These are phyloP conservation scores for Chydorus sphaericus DNA, from an alignment of 2,888 invertebrate genomes.

Conservation along the genomic window DNA sequence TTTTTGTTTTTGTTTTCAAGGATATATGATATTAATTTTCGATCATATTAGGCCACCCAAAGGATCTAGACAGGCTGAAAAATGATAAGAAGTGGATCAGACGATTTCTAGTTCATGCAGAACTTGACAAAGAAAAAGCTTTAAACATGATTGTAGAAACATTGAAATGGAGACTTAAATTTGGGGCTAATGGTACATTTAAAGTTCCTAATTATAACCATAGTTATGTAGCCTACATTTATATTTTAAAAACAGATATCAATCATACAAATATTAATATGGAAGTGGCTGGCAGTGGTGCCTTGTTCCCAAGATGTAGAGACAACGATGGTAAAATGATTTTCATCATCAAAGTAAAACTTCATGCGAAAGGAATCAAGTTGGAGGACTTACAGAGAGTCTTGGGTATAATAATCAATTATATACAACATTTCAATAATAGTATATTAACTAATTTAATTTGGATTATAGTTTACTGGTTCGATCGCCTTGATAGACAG, in stretches of 20 bases:
- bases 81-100: constrained; percentile 53
- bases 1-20: too few species aligned
- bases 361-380: constrained; percentile 62
- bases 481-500: constrained; percentile 33
- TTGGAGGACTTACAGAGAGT: constrained; percentile 60
- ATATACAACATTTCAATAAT: constrained; percentile 47
- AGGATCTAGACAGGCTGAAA: constrained; percentile 53
- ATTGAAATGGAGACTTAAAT: constrained; percentile 64
- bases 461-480: not conserved
- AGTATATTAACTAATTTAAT: not conserved
- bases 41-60: constrained; percentile 39
- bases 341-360: constrained; percentile 63
- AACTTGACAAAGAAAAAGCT: constrained; percentile 50
- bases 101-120: constrained; percentile 55
- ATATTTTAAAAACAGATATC: constrained; percentile 39
- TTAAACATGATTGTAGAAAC: constrained; percentile 65
- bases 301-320: constrained; percentile 56
- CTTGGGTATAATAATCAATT: constrained; percentile 69
- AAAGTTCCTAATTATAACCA: not conserved
- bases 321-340: constrained; percentile 66
- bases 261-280: constrained; percentile 49
- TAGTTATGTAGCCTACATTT: not conserved
- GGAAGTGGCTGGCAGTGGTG: constrained; percentile 60
- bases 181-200: constrained; percentile 52
- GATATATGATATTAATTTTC: not conserved